A percentile compares a stretch with the other conserved stretches of the same genome.
Evolutionary conservation across 2,113 vertebrate species (phyloP).

Genomic region (Oreochromis spilurus): DNA sequence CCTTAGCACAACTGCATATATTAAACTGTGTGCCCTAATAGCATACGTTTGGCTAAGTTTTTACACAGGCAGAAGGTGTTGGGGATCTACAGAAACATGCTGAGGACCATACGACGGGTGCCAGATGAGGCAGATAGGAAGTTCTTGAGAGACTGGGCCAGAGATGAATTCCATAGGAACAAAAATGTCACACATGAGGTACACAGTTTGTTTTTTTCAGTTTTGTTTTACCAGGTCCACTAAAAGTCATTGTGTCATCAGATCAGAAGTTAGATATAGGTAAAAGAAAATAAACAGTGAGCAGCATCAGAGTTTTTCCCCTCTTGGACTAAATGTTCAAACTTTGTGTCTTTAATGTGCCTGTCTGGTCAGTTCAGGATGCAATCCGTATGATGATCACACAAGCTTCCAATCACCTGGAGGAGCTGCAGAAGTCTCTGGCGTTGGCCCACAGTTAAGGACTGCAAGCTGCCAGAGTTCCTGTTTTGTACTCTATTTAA

Average conservation of each 20-base stretch:
- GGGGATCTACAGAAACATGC: conserved; percentile 81
- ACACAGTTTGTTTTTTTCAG: not conserved
- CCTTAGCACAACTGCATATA: not conserved
- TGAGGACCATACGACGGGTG: conserved; percentile 78
- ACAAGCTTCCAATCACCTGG: conserved; percentile 86
- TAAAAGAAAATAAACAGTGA: not conserved
- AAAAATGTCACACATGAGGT: conserved; percentile 83
- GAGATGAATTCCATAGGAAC: conserved; percentile 88
- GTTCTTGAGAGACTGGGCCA: conserved; percentile 83
- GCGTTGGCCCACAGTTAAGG: conserved; percentile 72
- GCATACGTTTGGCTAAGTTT: conserved; percentile 70
- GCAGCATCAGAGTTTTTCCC: not conserved
- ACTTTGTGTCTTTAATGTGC: not conserved
- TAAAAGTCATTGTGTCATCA: not conserved
- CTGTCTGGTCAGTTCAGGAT: conserved; percentile 66
- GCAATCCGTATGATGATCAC: conserved; percentile 92
- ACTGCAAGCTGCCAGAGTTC: not conserved
- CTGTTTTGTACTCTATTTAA: not conserved
- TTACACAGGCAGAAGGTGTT: conserved; percentile 85
- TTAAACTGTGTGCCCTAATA: not conserved
- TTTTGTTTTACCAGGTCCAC: not conserved
- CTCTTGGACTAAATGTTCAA: not conserved
- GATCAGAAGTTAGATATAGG: not conserved
- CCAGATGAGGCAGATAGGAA: conserved; percentile 77
- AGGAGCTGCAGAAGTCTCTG: conserved; percentile 81